Percentiles rank a stretch among this genome's conserved stretches.
phyloP scores from a whole-genome alignment of 2,888 invertebrate genomes.

The Formica aserva region DNA sequence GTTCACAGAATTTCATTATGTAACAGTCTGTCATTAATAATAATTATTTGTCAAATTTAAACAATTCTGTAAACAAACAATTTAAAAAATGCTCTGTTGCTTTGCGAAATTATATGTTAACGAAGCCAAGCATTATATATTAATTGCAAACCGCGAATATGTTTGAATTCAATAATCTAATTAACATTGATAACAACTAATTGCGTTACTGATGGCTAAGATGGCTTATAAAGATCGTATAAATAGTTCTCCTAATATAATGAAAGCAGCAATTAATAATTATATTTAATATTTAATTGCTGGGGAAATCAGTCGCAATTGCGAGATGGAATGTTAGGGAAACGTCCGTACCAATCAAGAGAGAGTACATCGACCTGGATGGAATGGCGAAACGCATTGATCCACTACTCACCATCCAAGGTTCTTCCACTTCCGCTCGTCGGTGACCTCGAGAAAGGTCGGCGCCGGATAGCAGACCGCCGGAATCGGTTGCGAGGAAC shows the following conservation, averaged over 20 bases:
- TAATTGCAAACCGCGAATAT: neutral
- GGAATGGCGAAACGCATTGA: constrained; percentile 7
- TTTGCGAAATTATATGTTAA: neutral
- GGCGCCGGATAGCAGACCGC: constrained; percentile 87
- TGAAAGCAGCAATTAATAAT: neutral
- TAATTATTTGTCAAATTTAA: neutral
- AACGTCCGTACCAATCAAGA: neutral
- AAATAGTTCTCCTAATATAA: neutral
- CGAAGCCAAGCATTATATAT: neutral
- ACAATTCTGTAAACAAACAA: neutral
- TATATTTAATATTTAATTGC: neutral
- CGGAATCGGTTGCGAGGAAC: constrained; percentile 87
- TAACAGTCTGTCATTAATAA: neutral
- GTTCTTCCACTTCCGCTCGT: constrained; percentile 88
- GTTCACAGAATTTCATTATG: neutral
- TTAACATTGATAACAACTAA: constrained; percentile 8
- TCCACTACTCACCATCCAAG: constrained; percentile 89
- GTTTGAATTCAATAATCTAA: neutral
- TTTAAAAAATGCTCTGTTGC: neutral
- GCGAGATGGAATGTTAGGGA: neutral
- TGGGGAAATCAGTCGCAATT: neutral
- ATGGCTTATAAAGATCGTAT: neutral
- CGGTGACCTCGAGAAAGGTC: constrained; percentile 86
- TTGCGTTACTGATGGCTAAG: too few relatives aligned
- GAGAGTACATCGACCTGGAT: constrained; percentile 24